phyloP scores from a whole-genome alignment of 2,888 invertebrate genomes.

The Geotrupes spiniger region DNA sequence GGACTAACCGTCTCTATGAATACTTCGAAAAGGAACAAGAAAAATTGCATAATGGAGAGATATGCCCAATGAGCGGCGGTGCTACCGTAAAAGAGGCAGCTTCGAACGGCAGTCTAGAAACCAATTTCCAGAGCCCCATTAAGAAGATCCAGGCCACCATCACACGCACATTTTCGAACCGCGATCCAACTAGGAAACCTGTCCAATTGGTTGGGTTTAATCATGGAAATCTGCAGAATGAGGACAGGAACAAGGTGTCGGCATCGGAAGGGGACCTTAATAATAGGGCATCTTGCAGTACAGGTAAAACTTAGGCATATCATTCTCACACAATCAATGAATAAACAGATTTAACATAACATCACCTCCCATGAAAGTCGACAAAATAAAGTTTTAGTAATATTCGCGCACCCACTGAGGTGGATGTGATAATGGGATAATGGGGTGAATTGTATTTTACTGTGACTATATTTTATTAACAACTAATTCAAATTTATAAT shows the following conservation, averaged over 20 bases:
- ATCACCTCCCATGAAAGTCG: too few relatives aligned
- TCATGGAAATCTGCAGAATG: constrained; percentile 42
- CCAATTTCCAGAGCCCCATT: constrained; percentile 40
- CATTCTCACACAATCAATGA: too few relatives aligned
- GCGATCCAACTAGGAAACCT: constrained; percentile 43
- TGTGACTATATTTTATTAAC: too few relatives aligned
- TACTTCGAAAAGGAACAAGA: constrained; percentile 84
- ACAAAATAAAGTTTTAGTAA: too few relatives aligned
- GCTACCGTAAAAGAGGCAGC: neutral
- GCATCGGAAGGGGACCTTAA: constrained; percentile 36
- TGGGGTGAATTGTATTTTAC: too few relatives aligned
- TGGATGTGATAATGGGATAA: too few relatives aligned
- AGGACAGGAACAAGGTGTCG: constrained; percentile 33
- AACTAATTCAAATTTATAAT: too few relatives aligned
- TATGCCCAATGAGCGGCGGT: constrained; percentile 45
- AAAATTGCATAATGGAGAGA: constrained; percentile 62
- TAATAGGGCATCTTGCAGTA: constrained; percentile 37
- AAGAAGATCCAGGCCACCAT: constrained; percentile 49
- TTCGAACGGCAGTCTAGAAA: constrained; percentile 38
- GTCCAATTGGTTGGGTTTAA: constrained; percentile 46
- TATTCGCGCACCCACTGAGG: too few relatives aligned
- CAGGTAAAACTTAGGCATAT: constrained; percentile 13
- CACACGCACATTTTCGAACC: constrained; percentile 54
- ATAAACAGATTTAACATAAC: too few relatives aligned
- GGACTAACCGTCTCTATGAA: constrained; percentile 84